These are phyloP conservation scores for Panthera tigris DNA, from an alignment of 2,113 vertebrate genomes.

Conservation along the genomic window DNA sequence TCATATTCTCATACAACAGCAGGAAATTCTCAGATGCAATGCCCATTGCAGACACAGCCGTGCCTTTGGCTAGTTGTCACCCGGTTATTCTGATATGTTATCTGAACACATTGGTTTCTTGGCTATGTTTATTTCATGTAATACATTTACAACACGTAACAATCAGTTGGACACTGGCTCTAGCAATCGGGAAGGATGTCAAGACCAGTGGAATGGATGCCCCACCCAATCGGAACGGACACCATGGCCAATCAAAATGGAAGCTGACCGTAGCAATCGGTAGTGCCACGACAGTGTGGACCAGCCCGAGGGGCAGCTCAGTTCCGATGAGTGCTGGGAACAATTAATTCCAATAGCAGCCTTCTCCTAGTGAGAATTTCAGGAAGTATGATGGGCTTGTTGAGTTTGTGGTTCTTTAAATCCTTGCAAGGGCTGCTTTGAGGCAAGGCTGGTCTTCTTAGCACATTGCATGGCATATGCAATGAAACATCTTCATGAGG, in stretches of 20 bases:
- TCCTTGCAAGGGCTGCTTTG: not conserved
- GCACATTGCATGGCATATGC: not conserved
- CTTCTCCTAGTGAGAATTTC: not conserved
- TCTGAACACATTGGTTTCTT: slow-evolving; percentile 7
- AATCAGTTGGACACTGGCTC: not conserved
- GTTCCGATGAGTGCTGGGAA: not conserved
- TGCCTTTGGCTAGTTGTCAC: not conserved
- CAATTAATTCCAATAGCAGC: not conserved
- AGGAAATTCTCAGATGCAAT: not conserved
- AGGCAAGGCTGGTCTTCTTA: slow-evolving; percentile 17
- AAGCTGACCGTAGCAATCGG: not conserved
- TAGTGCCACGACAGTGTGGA: not conserved
- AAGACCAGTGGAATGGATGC: not conserved
- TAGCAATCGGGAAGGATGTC: not conserved
- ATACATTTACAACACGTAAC: not conserved
- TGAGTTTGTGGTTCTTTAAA: slow-evolving; percentile 25
- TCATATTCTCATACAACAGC: not conserved
- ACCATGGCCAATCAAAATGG: not conserved
- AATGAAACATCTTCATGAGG: not conserved
- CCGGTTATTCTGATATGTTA: not conserved
- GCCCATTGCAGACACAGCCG: not conserved
- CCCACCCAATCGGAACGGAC: not conserved
- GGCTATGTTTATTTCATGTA: not conserved
- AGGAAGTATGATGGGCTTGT: not conserved
- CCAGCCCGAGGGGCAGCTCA: not conserved